Conservation (phyloP, 1,140 invertebrate genomes). For the Battus philenor region DNA sequence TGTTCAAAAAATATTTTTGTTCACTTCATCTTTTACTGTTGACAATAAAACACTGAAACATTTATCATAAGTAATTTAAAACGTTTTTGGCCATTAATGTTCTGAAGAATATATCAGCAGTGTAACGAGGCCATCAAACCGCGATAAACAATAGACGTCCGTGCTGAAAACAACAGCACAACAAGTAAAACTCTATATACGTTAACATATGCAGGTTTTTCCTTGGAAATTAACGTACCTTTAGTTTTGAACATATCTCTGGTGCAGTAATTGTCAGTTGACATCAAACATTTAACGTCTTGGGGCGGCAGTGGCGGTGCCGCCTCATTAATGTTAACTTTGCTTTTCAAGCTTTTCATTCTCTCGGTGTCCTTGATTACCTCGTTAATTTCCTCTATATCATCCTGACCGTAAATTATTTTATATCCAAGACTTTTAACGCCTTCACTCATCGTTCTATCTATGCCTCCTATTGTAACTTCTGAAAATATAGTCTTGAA, state of each 20-base stretch:
- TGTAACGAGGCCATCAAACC: too few species aligned
- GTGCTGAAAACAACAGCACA: too few species aligned
- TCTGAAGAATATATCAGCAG: too few species aligned
- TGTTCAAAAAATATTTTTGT: too few species aligned
- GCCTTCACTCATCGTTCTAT: conserved; percentile 39
- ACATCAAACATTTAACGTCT: conserved; percentile 66
- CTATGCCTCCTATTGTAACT: conserved; percentile 32
- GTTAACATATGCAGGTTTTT: too few species aligned
- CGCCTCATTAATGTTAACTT: conserved; percentile 31
- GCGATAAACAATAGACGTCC: too few species aligned
- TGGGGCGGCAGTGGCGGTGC: conserved; percentile 36
- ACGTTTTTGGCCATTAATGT: too few species aligned
- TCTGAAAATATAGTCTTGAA: conserved; percentile 18
- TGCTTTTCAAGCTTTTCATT: conserved; percentile 28
- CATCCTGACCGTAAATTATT: conserved; percentile 53
- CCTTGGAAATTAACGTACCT: too few species aligned
- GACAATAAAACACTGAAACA: too few species aligned
- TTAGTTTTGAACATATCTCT: conserved; percentile 51
- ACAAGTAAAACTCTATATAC: too few species aligned
- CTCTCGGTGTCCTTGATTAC: conserved; percentile 45
- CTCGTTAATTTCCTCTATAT: conserved; percentile 45
- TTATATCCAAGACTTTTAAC: conserved; percentile 41
- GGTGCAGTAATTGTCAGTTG: conserved; percentile 51
- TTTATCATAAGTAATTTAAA: too few species aligned
- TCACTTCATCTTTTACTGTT: too few species aligned